A percentile compares a stretch with the other conserved stretches of the same genome.
These are phyloP conservation scores for Choristoneura fumiferana DNA, from an alignment of 1,140 invertebrate species.

Conservation along the genomic window DNA sequence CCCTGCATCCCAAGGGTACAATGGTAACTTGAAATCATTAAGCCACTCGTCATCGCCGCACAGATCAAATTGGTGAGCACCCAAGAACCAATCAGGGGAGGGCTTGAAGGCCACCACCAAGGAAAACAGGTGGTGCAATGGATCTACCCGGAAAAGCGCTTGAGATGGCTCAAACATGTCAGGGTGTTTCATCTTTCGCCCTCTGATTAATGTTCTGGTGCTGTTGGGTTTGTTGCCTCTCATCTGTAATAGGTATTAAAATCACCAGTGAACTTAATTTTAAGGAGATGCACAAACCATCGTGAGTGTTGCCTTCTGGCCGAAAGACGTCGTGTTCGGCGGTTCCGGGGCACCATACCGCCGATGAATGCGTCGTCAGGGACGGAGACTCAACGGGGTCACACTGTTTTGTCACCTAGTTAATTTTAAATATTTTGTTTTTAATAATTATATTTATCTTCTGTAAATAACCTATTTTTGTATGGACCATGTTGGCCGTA, in stretches of 20 bases:
- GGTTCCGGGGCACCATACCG: too few species aligned
- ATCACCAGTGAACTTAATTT: too few species aligned
- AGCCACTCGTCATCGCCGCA: constrained; percentile 54
- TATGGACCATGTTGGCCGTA: too few species aligned
- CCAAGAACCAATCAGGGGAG: constrained; percentile 66
- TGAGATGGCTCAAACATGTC: constrained; percentile 57
- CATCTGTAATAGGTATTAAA: constrained; percentile 50
- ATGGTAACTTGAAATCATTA: constrained; percentile 40
- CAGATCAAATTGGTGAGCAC: constrained; percentile 55
- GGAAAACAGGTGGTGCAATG: constrained; percentile 59
- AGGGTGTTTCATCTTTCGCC: constrained; percentile 53
- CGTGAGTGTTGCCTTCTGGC: too few species aligned
- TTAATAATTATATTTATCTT: too few species aligned
- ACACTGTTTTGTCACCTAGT: too few species aligned
- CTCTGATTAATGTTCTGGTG: constrained; percentile 58
- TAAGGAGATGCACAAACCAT: too few species aligned
- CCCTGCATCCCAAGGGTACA: constrained; percentile 68
- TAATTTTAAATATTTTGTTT: too few species aligned
- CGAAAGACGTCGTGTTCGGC: too few species aligned
- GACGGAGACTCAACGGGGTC: too few species aligned
- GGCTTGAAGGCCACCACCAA: constrained; percentile 56
- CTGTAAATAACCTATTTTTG: too few species aligned
- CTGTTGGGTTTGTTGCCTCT: constrained; percentile 30
- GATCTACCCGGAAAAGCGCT: constrained; percentile 56
- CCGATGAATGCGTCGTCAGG: too few species aligned